Conservation (phyloP, 2,113 vertebrate species). For the Neotoma lepida region DNA sequence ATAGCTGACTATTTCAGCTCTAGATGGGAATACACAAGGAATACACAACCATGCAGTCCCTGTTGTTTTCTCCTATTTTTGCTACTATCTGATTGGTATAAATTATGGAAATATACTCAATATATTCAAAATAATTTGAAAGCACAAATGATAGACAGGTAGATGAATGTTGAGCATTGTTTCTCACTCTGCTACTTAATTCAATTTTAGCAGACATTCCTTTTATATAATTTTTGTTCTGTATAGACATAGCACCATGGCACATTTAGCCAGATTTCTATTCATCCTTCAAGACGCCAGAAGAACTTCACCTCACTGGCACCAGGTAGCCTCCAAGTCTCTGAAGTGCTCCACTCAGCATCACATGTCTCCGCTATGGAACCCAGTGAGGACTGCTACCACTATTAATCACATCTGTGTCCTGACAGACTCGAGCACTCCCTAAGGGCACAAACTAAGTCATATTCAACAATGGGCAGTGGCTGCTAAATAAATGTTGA, state of each 20-base stretch:
- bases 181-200: neutral
- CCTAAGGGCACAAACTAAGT: neutral
- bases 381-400: neutral
- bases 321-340: neutral
- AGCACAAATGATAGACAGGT: neutral
- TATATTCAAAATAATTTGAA: neutral
- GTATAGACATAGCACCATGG: neutral
- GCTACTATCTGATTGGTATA: constrained; percentile 8
- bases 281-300: neutral
- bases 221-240: neutral
- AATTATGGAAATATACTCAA: neutral
- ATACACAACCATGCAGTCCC: neutral
- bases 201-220: neutral
- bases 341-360: neutral
- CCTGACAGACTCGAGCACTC: neutral
- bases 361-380: neutral
- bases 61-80: neutral
- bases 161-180: neutral
- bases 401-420: no score
- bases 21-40: neutral
- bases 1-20: neutral
- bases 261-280: neutral
- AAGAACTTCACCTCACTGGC: neutral
- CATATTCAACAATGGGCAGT: neutral
- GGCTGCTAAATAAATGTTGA: neutral